Evolutionary conservation across 2,113 vertebrate species (phyloP).

Genomic region (Propithecus coquereli): DNA sequence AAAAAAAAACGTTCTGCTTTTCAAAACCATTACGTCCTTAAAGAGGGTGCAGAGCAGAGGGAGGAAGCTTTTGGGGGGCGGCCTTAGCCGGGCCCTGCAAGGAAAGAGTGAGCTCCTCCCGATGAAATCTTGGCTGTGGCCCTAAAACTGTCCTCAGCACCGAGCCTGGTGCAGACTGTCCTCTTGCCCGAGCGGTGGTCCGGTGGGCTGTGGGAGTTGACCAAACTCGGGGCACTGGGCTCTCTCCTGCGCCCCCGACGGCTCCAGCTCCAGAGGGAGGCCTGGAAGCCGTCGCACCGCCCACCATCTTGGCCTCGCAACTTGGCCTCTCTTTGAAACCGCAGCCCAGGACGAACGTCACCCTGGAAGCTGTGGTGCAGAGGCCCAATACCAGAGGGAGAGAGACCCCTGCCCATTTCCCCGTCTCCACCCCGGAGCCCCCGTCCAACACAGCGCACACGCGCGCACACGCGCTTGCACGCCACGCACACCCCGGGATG

Average conservation of each 20-base stretch:
- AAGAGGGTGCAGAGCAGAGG: neutral
- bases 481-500: slow-evolving; percentile 82
- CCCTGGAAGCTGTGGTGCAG: neutral
- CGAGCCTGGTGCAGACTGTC: rapidly evolving
- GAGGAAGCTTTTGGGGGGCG: rapidly evolving
- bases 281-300: rapidly evolving
- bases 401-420: neutral
- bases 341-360: neutral
- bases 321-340: neutral
- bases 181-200: neutral
- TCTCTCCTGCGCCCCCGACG: rapidly evolving
- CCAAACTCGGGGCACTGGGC: rapidly evolving
- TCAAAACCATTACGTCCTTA: neutral
- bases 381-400: neutral
- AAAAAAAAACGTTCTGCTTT: neutral
- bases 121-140: neutral
- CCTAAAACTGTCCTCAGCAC: rapidly evolving
- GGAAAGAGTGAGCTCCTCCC: neutral
- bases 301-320: rapidly evolving
- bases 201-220: neutral
- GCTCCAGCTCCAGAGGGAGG: neutral
- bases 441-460: slow-evolving; percentile 53
- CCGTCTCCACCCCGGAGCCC: neutral
- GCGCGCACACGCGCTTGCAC: slow-evolving; percentile 74
- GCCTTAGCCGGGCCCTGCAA: rapidly evolving